A percentile compares a stretch with the other conserved stretches of the same genome.
phyloP scores from a whole-genome alignment of 2,888 invertebrate species.

The Cacoxenus indagator region DNA sequence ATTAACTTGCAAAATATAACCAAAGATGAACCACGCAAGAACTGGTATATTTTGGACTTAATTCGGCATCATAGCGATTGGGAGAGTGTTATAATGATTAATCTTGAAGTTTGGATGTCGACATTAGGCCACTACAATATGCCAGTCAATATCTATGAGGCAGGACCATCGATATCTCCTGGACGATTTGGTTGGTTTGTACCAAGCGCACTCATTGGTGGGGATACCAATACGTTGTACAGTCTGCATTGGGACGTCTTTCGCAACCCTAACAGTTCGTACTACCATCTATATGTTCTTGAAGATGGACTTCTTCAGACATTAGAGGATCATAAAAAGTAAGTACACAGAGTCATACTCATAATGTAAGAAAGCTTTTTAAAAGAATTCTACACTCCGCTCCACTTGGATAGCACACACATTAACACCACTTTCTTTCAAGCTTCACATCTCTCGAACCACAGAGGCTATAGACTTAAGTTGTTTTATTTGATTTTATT shows the following conservation, averaged over 20 bases:
- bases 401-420: too few species aligned
- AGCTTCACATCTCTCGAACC: too few species aligned
- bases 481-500: too few species aligned
- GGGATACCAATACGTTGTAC: not conserved
- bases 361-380: too few species aligned
- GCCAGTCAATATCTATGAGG: conserved; percentile 70
- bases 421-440: too few species aligned
- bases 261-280: conserved; percentile 39
- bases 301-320: conserved; percentile 40
- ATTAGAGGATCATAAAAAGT: conserved; percentile 38
- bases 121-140: conserved; percentile 73
- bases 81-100: conserved; percentile 69
- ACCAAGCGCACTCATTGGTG: conserved; percentile 69
- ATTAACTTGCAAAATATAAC: conserved; percentile 32
- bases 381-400: too few species aligned
- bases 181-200: conserved; percentile 79
- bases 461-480: too few species aligned
- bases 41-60: conserved; percentile 38
- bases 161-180: conserved; percentile 71
- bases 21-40: conserved; percentile 36
- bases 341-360: conserved; percentile 27
- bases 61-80: conserved; percentile 27
- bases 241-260: conserved; percentile 56
- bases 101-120: conserved; percentile 80
- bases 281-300: conserved; percentile 54